Evolutionary conservation across 1,140 invertebrate species (phyloP).

Genomic region (Cotesia glomerata): DNA sequence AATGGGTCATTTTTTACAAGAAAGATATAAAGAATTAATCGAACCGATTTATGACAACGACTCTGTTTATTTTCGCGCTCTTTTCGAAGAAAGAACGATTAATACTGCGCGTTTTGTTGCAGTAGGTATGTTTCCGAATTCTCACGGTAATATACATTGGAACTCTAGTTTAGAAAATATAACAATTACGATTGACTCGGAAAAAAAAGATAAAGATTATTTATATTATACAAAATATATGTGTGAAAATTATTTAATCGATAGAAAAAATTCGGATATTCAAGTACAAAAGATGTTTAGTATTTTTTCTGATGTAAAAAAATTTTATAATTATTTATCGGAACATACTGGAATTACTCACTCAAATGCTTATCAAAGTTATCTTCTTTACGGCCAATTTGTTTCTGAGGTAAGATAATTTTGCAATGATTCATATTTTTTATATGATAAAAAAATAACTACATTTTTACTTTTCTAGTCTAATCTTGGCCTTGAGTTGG

Average conservation of each 20-base stretch:
- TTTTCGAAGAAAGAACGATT: constrained; percentile 6
- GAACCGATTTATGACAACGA: constrained; percentile 1
- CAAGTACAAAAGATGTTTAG: background rate
- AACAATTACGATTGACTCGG: constrained; percentile 20
- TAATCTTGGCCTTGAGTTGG: background rate
- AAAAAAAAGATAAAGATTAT: background rate
- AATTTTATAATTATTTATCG: constrained; percentile 2
- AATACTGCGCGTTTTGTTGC: constrained; percentile 28
- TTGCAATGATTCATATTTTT: background rate
- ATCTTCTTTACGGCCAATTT: constrained; percentile 16
- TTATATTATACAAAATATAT: background rate
- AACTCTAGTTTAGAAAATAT: constrained; percentile 20
- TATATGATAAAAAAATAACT: no score
- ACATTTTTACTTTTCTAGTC: background rate
- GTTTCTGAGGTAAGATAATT: constrained; percentile 4
- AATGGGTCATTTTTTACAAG: constrained; percentile 22
- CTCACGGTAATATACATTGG: constrained; percentile 23
- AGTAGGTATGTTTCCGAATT: constrained; percentile 27
- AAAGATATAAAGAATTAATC: constrained; percentile 24
- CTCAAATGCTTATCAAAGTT: background rate
- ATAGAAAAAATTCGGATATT: constrained; percentile 1
- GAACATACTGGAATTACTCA: constrained; percentile 14
- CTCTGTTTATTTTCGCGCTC: constrained; percentile 19
- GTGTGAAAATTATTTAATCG: constrained; percentile 26
- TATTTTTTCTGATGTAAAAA: background rate